Base-by-base conservation (phyloP, 2,888 invertebrate genomes). In the Drosophila mimetica region DNA sequence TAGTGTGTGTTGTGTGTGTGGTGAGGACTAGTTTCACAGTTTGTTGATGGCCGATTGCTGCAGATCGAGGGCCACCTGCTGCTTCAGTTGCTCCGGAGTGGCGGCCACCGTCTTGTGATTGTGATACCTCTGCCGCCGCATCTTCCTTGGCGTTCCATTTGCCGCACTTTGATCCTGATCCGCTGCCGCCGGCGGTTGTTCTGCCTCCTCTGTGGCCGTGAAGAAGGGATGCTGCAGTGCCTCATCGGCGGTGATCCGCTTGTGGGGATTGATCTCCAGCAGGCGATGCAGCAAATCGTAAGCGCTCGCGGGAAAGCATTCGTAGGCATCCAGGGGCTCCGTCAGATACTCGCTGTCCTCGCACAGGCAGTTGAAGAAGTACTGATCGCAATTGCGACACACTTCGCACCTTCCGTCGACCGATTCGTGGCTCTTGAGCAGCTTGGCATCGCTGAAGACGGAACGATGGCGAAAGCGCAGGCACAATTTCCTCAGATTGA, bases 171-270 rank as follows among this genome's bases (percentile, higher is more conserved):
- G 46, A 11, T 46, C 46, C 13, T 7, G 46, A n/a, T 44, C 42
- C 14, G 22, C 42, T 9, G 22, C n/a, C n/a, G 34, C 14, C 32
- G 7, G 1, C 7, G 22, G 3, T 22, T 61, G 52, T 7, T 42
- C 57, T 4, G 25, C 16, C 22, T 50, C 44, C 1, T 77, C 86
- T 14, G 61, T 77, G 37, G 46, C 60, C 3, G 60, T 63, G 4
- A 97, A 93, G 92, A 96, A 97, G 51, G 95, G 94, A 93, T 97
- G 97, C 41, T 92, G 90, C 30, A 97, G 92, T 41, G 97, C 97
- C 63, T 94, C 93, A 16, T 93, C 93, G 30, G 97, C 97, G 9
- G 95, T 93, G 71, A 95, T 94, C 79, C 97, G 94, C 32, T 93
- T 93, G 83, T 93, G 92, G n/a, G 96, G 96, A 93, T 96, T 94